phyloP scores from a whole-genome alignment of 2,888 invertebrate genomes.

The Cheilosia vulpina region DNA sequence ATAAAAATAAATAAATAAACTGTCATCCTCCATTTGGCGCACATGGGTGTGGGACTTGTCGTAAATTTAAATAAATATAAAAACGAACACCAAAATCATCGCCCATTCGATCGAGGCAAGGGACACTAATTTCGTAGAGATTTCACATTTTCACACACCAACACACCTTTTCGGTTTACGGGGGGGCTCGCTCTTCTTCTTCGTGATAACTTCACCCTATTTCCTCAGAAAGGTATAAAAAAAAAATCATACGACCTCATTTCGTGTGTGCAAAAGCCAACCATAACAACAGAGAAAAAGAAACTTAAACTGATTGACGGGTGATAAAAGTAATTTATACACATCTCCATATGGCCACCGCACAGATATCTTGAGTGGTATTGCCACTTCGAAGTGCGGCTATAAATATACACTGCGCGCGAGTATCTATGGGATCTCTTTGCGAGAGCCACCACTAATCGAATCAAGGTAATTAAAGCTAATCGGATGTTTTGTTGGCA shows the following conservation, averaged over 20 bases:
- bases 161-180: conserved; percentile 3
- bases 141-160: not conserved
- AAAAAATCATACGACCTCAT: not conserved
- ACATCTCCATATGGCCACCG: conserved; percentile 42
- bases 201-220: conserved; percentile 17
- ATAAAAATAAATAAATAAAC: not conserved
- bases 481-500: conserved; percentile 62
- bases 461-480: conserved; percentile 65
- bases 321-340: conserved; percentile 66
- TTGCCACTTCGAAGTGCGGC: conserved; percentile 8
- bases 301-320: conserved; percentile 48
- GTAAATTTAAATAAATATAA: conserved; percentile 39
- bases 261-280: not conserved
- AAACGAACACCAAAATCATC: conserved; percentile 2
- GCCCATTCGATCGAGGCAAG: not conserved
- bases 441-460: conserved; percentile 40
- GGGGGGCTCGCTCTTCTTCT: not conserved
- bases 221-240: conserved; percentile 19
- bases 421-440: conserved; percentile 33
- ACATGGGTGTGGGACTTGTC: conserved; percentile 26
- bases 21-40: conserved; percentile 37
- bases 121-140: conserved; percentile 15
- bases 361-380: conserved; percentile 24
- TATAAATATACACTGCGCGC: conserved; percentile 40
- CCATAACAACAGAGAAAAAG: not conserved